A percentile compares a stretch with the other conserved stretches of the same genome.
phyloP scores from a whole-genome alignment of 1,140 invertebrate species.

The Chelonus insularis region DNA sequence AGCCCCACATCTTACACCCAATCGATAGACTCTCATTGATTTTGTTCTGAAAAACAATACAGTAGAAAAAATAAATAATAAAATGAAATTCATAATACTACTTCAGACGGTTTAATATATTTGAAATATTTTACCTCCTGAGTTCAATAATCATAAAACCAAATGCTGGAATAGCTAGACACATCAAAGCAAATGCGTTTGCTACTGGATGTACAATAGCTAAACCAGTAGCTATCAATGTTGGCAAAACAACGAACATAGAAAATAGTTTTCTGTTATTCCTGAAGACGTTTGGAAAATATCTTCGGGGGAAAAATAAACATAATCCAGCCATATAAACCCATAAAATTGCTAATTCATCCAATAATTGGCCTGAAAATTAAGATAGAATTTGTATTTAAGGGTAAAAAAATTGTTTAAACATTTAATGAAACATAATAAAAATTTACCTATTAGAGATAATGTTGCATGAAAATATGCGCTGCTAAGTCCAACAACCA shows the following conservation, averaged over 20 bases:
- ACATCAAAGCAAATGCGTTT: conserved; percentile 80
- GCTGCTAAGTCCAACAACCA: conserved; percentile 77
- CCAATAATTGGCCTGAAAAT: conserved; percentile 69
- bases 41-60: conserved; percentile 62
- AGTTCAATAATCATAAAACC: conserved; percentile 69
- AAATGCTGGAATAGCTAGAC: conserved; percentile 70
- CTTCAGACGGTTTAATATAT: no score
- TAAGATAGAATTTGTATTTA: conserved; percentile 11
- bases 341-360: conserved; percentile 81
- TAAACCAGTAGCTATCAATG: conserved; percentile 67
- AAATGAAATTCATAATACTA: background rate
- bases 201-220: conserved; percentile 73
- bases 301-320: conserved; percentile 72
- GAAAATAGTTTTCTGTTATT: conserved; percentile 66
- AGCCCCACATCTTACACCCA: conserved; percentile 69
- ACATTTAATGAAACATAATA: no score
- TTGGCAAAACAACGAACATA: conserved; percentile 62
- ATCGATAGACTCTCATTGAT: conserved; percentile 66
- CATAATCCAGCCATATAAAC: conserved; percentile 76
- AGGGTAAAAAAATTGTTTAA: no score
- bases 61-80: conserved; percentile 21
- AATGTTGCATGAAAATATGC: conserved; percentile 84
- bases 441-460: conserved; percentile 70
- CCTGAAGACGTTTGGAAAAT: conserved; percentile 69
- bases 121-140: conserved; percentile 66